Base-by-base conservation (phyloP, 2,113 vertebrate species). In the Patagioenas fasciata region DNA sequence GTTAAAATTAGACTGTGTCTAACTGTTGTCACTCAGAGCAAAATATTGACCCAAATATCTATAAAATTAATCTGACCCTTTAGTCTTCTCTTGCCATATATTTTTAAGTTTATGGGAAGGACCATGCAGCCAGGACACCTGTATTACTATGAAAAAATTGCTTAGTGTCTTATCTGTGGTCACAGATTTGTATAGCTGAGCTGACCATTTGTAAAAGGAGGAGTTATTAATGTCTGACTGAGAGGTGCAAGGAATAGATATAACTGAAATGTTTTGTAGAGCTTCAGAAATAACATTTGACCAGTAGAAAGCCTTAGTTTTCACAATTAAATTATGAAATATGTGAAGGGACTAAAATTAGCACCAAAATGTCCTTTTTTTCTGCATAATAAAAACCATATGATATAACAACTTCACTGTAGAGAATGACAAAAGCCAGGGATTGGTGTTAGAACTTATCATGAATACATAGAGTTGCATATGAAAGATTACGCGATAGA, bases 21-120 rank as follows among this genome's bases (percentile, higher is more conserved):
- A 93, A 88, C 78, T 75, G n/a, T 83, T 61, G 18, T 93, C 83
- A 96, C 71, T 95, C 71, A 70, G 80, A 93, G 67, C 74, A 94
- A 96, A 92, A 95, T 91, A 85, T 95, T 97, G 92, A 91, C 65
- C 53, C 67, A 62, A 93, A 96, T 92, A 64, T 87, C 42, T 6
- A 95, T 95, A 94, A 95, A 88, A 97, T 96, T 87, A 70, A 86
- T 91, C 57, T 72, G 91, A 90, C 75, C 44, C 31, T 85, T 91
- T 71, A 91, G 51, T 67, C n/a, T 2, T 91, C 40, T 80, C 54
- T 92, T 80, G 78, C 21, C 56, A 18, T 80, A 8, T 77, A 77
- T 66, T 86, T 92, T 80, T 81, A 58, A 38, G 64, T 62, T 75
- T 72, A 28, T 32, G n/a, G 36, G 40, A 60, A 84, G 40, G 36